Conservation (phyloP, 2,888 invertebrate genomes). For the Neria commutata region DNA sequence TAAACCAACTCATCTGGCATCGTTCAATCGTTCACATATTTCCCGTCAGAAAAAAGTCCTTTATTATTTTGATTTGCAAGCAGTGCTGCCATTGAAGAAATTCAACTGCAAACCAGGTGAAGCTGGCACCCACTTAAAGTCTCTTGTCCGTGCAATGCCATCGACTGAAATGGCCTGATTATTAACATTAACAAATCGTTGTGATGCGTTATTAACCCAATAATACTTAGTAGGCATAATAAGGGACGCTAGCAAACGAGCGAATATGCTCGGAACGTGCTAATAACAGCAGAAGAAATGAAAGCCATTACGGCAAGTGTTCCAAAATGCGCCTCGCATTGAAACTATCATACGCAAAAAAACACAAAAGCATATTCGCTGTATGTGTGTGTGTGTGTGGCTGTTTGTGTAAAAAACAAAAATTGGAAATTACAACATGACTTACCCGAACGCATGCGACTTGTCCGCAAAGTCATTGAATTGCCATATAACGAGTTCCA, state of each 20-base stretch:
- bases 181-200: slow-evolving; percentile 10
- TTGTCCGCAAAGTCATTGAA: slow-evolving; percentile 9
- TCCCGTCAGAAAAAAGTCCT: too few species aligned
- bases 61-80: too few species aligned
- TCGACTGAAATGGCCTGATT: neutral
- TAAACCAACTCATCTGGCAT: too few species aligned
- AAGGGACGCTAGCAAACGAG: neutral
- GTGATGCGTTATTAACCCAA: slow-evolving; percentile 12
- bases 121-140: neutral
- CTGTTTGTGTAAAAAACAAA: slow-evolving; percentile 26
- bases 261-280: neutral
- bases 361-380: too few species aligned
- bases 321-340: neutral
- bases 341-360: neutral
- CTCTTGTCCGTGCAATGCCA: neutral
- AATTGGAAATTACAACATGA: slow-evolving; percentile 12
- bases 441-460: neutral
- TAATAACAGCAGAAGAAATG: neutral
- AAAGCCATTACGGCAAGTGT: slow-evolving; percentile 16
- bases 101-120: too few species aligned
- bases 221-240: slow-evolving; percentile 8
- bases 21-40: too few species aligned
- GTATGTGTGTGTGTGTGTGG: too few species aligned
- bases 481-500: slow-evolving; percentile 10
- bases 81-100: too few species aligned